phyloP scores from a whole-genome alignment of 2,113 vertebrate genomes.

The Petroica traversi region DNA sequence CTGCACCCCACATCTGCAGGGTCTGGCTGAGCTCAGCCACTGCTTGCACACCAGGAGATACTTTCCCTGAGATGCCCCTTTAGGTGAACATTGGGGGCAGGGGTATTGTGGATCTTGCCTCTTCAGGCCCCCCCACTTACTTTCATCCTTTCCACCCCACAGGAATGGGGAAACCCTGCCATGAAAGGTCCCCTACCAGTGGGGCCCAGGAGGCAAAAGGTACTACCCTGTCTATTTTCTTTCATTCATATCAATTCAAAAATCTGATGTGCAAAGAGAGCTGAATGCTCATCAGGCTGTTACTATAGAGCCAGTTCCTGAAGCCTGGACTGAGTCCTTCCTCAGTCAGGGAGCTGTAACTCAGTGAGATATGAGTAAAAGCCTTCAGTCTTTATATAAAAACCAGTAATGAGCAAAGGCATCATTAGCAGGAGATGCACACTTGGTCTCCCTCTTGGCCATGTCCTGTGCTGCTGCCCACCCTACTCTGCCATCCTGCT shows the following conservation, averaged over 20 bases:
- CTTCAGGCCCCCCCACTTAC: not conserved
- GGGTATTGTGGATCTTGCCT: not conserved
- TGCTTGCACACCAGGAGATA: fast-evolving
- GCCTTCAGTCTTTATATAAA: not conserved
- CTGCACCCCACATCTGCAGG: not conserved
- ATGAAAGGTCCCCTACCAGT: not conserved
- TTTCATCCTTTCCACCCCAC: not conserved
- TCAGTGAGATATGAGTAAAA: not conserved
- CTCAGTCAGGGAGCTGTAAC: not conserved
- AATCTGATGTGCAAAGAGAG: not conserved
- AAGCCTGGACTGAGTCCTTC: not conserved
- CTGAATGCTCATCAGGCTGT: not conserved
- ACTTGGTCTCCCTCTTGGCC: not conserved
- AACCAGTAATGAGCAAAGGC: not conserved
- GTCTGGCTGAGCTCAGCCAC: not conserved
- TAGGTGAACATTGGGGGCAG: not conserved
- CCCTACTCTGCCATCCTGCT: fast-evolving
- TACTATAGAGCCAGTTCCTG: not conserved
- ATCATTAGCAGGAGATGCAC: not conserved
- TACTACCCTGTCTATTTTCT: not conserved
- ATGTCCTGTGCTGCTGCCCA: not conserved
- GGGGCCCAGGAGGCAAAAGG: not conserved
- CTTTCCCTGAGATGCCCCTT: not conserved
- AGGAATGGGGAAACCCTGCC: not conserved
- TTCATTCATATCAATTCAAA: not conserved